These are phyloP conservation scores for Agapostemon virescens DNA, from an alignment of 2,888 invertebrate species.

Conservation along the genomic window DNA sequence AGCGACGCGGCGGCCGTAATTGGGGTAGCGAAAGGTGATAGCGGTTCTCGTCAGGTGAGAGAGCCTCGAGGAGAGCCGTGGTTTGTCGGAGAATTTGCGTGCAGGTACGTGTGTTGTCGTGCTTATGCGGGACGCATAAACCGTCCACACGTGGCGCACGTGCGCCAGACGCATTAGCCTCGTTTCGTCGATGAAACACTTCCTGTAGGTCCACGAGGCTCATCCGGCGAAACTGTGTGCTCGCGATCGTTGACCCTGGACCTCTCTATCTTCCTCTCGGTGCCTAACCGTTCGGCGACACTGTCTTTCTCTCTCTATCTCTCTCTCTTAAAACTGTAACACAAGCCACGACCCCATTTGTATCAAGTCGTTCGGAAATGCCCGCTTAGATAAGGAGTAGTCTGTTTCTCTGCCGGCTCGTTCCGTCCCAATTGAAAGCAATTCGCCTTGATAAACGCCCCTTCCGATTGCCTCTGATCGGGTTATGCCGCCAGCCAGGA, in stretches of 20 bases:
- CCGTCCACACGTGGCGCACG: conserved; percentile 38
- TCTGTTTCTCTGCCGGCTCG: conserved; percentile 33
- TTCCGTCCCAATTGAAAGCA: conserved; percentile 48
- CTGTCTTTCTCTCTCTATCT: conserved; percentile 22
- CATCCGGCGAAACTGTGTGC: conserved; percentile 44
- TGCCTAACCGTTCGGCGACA: background rate
- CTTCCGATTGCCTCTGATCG: conserved; percentile 52
- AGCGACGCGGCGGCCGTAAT: background rate
- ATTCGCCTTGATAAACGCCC: conserved; percentile 51
- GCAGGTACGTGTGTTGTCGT: conserved; percentile 3
- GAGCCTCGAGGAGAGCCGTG: background rate
- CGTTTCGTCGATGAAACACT: conserved; percentile 60
- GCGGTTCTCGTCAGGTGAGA: background rate
- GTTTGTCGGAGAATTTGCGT: conserved; percentile 20
- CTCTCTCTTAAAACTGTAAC: conserved; percentile 41
- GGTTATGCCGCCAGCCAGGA: conserved; percentile 17
- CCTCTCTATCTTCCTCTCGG: background rate
- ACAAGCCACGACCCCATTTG: conserved; percentile 54
- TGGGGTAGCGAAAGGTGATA: background rate
- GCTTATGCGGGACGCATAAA: conserved; percentile 30
- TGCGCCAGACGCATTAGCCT: conserved; percentile 57
- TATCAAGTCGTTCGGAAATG: conserved; percentile 56
- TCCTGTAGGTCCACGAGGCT: conserved; percentile 52
- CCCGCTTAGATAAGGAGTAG: conserved; percentile 49
- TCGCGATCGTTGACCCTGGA: conserved; percentile 44